Evolutionary conservation across 2,113 vertebrate genomes (phyloP), one percentile per base, ranked within the genome.

Genomic region (Plecturocebus donacophilus): DNA sequence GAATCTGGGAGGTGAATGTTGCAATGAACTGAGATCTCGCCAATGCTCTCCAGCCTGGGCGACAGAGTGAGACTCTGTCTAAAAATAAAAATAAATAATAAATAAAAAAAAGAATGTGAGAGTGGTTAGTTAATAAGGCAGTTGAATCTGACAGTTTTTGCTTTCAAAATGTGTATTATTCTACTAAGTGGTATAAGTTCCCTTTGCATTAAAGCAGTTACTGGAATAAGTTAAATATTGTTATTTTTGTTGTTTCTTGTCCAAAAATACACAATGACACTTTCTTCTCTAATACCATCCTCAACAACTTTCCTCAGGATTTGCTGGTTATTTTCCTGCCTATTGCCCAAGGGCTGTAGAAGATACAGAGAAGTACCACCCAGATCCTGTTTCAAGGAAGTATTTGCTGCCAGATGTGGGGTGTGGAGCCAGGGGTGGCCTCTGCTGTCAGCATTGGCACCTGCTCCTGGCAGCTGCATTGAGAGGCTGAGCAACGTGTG

Each of bases 401-500:
- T 6, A 12, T 17, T 12, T 32, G 12, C 70, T 27, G 40, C 11
- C 11, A 5, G 45, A 32, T n/a, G 38, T 3, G 2, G 32, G 52
- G 49, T 4, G 0, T 27, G 45, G 6, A 35, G n/a, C 54, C 32
- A 27, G 4, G 1, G 13, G 42, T 0, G 17, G 40, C 8, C 45
- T 19, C 14, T 11, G 17, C 25, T 21, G 8, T 32, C 23, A 2
- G 32, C 2, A 8, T 5, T 9, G 16, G 49, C 47, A 14, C 12
- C 8, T 11, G n/a, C 4, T 56, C 54, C 17, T 0, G 5, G 61
- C 25, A 13, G 92, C 45, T 0, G 0, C 1, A 4, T 23, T 10
- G 20, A 45, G 58, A 66, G 8, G 4, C 35, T 1, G 9, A n/a
- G 38, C 1, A 0, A 17, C 85, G 64, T 0, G 0, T 19, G 21